Evolutionary conservation across 2,797 vertebrate genomes (phyloP).

Genomic region (Columba guinea): DNA sequence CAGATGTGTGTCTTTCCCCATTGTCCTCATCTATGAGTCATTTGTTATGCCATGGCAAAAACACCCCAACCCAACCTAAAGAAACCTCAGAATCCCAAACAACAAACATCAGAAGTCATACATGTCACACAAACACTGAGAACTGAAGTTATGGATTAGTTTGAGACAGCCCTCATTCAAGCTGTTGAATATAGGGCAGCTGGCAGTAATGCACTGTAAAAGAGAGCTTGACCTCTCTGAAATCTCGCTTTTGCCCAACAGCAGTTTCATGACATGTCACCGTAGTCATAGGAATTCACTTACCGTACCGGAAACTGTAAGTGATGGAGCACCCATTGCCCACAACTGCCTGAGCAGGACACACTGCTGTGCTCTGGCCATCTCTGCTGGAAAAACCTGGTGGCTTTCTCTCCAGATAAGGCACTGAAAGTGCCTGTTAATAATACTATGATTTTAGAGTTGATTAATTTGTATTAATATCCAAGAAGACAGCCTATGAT

Average conservation of each 20-base stretch:
- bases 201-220: accelerated
- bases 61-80: not conserved
- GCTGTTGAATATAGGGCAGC: not conserved
- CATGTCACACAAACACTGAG: not conserved
- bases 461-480: not conserved
- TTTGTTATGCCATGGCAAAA: not conserved
- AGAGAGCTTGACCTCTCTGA: not conserved
- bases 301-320: not conserved
- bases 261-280: not conserved
- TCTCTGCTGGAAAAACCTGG: not conserved
- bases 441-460: not conserved
- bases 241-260: not conserved
- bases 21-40: not conserved
- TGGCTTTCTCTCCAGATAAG: not conserved
- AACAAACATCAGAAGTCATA: not conserved
- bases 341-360: not conserved
- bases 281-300: not conserved
- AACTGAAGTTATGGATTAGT: not conserved
- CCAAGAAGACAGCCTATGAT: not conserved
- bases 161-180: not conserved
- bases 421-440: not conserved
- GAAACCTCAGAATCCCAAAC: not conserved
- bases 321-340: not conserved
- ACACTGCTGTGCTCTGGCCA: not conserved
- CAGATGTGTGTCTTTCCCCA: not conserved